Conservation (phyloP, 1,140 invertebrate genomes). For the Leptinotarsa texana region DNA sequence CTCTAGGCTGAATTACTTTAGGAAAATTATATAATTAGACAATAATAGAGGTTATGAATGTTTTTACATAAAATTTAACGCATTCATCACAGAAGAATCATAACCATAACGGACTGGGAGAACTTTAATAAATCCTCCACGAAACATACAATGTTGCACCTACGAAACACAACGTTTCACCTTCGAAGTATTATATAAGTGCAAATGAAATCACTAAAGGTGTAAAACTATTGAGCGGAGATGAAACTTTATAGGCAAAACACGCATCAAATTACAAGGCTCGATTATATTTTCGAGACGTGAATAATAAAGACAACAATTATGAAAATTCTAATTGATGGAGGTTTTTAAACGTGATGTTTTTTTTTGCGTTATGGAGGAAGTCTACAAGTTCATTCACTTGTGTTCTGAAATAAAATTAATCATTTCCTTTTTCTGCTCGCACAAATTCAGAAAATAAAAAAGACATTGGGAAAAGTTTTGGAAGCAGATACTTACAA, state of each 20-base stretch:
- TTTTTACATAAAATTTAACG: conserved; percentile 6
- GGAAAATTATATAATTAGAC: neutral
- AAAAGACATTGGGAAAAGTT: too few species aligned
- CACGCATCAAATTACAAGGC: too few species aligned
- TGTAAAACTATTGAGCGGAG: neutral
- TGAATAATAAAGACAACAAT: too few species aligned
- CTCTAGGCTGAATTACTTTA: neutral
- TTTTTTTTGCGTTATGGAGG: too few species aligned
- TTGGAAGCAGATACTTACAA: too few species aligned
- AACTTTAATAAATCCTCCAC: neutral
- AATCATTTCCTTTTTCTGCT: too few species aligned
- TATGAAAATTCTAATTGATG: too few species aligned
- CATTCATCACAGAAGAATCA: neutral
- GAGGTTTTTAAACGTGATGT: too few species aligned
- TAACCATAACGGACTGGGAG: neutral
- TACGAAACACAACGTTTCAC: neutral
- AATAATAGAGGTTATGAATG: neutral
- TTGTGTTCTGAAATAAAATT: too few species aligned
- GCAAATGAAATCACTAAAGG: neutral
- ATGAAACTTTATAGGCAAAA: neutral
- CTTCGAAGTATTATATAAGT: neutral
- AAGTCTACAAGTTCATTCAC: too few species aligned
- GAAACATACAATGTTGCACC: neutral
- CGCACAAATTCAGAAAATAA: too few species aligned
- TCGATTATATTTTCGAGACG: too few species aligned